Conservation (phyloP, 2,797 vertebrate species). For the Percopsis omiscomaycus region DNA sequence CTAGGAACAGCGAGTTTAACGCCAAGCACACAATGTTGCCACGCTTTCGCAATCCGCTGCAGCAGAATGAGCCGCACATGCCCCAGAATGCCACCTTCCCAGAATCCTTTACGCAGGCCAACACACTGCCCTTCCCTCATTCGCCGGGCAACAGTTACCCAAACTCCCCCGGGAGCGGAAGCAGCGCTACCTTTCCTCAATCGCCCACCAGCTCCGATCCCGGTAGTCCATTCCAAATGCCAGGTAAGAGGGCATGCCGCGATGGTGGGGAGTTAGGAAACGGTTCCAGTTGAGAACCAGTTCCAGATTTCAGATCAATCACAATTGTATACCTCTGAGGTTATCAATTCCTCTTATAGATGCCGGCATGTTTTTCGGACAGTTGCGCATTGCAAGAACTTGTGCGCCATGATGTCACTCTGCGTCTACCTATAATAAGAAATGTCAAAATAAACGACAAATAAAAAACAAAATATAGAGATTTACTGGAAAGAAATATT, state of each 20-base stretch:
- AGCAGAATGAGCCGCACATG: slow-evolving; percentile 95
- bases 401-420: too few relatives aligned
- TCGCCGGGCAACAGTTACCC: slow-evolving; percentile 96
- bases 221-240: slow-evolving; percentile 97
- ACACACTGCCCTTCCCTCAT: slow-evolving; percentile 84
- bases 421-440: too few relatives aligned
- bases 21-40: slow-evolving; percentile 97
- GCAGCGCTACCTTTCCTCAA: slow-evolving; percentile 91
- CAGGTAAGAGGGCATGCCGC: slow-evolving; percentile 79
- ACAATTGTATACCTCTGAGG: too few relatives aligned
- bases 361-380: too few relatives aligned
- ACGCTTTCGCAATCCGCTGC: slow-evolving; percentile 92
- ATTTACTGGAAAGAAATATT: too few relatives aligned
- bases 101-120: slow-evolving; percentile 89
- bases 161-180: slow-evolving; percentile 91
- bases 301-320: too few relatives aligned
- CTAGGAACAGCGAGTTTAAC: slow-evolving; percentile 97
- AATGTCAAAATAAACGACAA: too few relatives aligned
- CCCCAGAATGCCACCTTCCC: slow-evolving; percentile 97
- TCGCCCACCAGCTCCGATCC: slow-evolving; percentile 97
- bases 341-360: too few relatives aligned
- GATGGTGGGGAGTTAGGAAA: too few relatives aligned
- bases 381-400: too few relatives aligned
- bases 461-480: too few relatives aligned
- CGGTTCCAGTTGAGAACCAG: too few relatives aligned